Conservation (phyloP, 2,797 vertebrate species). For the Spatula versicolor region DNA sequence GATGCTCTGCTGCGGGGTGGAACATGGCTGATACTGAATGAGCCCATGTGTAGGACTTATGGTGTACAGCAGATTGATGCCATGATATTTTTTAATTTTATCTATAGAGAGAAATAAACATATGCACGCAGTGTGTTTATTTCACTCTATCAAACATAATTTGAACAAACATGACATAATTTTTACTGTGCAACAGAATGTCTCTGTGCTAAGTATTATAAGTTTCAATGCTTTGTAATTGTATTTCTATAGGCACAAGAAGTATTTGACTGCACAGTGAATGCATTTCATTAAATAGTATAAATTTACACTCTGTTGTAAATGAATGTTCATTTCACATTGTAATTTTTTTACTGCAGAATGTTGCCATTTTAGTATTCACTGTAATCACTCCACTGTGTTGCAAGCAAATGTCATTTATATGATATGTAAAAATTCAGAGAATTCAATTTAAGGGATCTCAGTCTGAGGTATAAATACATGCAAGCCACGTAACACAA, state of each 20-base stretch:
- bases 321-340: constrained; percentile 77
- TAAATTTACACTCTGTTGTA: constrained; percentile 70
- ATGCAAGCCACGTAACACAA: constrained; percentile 74
- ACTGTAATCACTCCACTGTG: constrained; percentile 76
- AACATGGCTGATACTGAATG: neutral
- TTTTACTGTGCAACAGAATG: constrained; percentile 46
- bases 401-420: constrained; percentile 78
- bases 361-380: constrained; percentile 76
- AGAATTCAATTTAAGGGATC: constrained; percentile 72
- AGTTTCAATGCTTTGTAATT: constrained; percentile 68
- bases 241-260: constrained; percentile 69
- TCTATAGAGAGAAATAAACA: constrained; percentile 29
- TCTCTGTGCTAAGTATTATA: constrained; percentile 58
- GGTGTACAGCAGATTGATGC: neutral
- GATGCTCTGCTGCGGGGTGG: rapidly evolving
- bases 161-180: constrained; percentile 62
- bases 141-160: constrained; percentile 48
- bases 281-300: constrained; percentile 69
- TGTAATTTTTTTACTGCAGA: constrained; percentile 70
- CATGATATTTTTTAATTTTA: neutral
- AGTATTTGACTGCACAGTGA: constrained; percentile 54
- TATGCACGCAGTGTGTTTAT: constrained; percentile 53
- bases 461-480: constrained; percentile 76
- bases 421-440: constrained; percentile 72
- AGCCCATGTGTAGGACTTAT: neutral